Evolutionary conservation across 2,113 vertebrate genomes (phyloP), one percentile per base, ranked within the genome.

Genomic region (Alethe castanea): DNA sequence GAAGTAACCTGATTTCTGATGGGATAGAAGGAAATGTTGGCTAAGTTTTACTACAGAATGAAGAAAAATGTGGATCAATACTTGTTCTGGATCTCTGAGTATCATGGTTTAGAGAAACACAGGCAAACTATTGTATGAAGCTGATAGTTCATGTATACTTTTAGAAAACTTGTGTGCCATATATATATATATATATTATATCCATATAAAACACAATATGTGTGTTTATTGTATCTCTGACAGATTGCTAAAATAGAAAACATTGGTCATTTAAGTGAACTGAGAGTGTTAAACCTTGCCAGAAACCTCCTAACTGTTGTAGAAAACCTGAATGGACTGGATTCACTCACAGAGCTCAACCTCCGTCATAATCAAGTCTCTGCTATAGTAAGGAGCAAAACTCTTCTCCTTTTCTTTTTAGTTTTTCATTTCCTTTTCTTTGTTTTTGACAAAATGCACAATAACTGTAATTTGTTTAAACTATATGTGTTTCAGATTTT

Each of bases 181-280:
- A 3, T 36, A 3, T 56, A 3, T 60, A 16, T n/a, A 45, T 45
- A 40, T 40, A 40, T 40, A 40, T 40, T 59, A 6, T 57, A 28
- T 44, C 8, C 61, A 4, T 87, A 22, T 60, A 73, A 85, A 82
- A 26, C 14, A 65, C 5, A 23, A 8, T 66, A 29, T 67, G 36
- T 3, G 8, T 87, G 18, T 84, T 89, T 69, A 25, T 93, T 47
- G 10, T 71, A 36, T 19, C 61, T 91, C 96, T 87, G 88, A 86
- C 97, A 99, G 99, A 99, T 99, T 92, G 91, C 96, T 83, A 98
- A 97, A 96, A 98, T 99, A 65, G 99, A 99, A 97, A 99, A 99
- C 84, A 73, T 99, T 20, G 97, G 95, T 91, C 98, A 99, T 91
- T 97, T 99, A 90, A 96, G 97, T 38, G 97, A 99, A 74, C 98